Conservation (phyloP, 1,140 invertebrate genomes). For the Colletes latitarsis region DNA sequence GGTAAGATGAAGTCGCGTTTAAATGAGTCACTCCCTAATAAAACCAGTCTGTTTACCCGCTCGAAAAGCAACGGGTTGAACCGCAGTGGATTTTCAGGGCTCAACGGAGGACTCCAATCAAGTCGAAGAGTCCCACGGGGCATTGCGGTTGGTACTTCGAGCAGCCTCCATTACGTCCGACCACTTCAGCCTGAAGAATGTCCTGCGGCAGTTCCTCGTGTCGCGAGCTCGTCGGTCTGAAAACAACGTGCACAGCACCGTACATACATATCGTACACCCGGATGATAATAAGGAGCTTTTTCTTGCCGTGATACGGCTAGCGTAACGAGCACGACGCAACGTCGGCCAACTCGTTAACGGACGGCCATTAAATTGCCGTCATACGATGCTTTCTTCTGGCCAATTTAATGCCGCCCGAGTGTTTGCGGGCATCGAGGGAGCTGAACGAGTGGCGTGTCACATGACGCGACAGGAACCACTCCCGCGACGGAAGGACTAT, state of each 20-base stretch:
- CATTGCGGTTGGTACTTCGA: constrained; percentile 75
- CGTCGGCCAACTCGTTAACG: constrained; percentile 21
- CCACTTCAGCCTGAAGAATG: constrained; percentile 75
- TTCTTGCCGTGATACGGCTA: not conserved
- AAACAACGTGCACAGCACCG: constrained; percentile 23
- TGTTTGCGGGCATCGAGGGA: not conserved
- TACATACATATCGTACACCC: not conserved
- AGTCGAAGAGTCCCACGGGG: constrained; percentile 78
- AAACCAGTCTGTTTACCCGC: constrained; percentile 36
- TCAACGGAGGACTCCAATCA: constrained; percentile 77
- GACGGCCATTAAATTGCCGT: constrained; percentile 22
- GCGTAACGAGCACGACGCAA: constrained; percentile 15
- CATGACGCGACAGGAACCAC: not conserved
- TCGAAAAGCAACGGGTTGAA: constrained; percentile 13
- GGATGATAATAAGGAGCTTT: constrained; percentile 35
- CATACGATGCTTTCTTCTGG: not conserved
- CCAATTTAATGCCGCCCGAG: constrained; percentile 15
- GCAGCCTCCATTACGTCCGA: constrained; percentile 76
- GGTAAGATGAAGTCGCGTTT: too few species aligned
- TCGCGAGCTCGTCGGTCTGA: constrained; percentile 76
- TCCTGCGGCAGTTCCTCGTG: constrained; percentile 74
- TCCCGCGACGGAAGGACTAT: too few species aligned
- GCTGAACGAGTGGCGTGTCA: not conserved
- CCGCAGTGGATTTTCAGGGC: constrained; percentile 50
- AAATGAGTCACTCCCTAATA: not conserved